Evolutionary conservation across 2,797 vertebrate species (phyloP).

Genomic region (Lateolabrax maculatus): DNA sequence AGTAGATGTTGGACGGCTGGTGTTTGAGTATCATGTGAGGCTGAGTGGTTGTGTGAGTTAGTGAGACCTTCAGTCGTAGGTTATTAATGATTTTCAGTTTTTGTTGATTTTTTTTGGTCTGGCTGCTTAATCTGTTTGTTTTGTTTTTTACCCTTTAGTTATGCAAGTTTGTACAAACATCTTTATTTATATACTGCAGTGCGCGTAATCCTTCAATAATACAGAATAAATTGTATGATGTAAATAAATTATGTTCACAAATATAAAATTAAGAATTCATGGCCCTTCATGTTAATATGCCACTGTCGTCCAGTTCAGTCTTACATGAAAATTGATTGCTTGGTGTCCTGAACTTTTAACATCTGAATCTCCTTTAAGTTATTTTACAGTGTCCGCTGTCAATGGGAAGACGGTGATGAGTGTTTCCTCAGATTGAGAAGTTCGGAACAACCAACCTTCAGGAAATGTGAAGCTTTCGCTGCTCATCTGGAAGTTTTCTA

Average conservation of each 20-base stretch:
- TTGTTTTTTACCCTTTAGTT: conserved; percentile 77
- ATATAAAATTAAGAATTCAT: conserved; percentile 42
- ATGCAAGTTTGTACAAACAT: conserved; percentile 86
- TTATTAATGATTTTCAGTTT: conserved; percentile 57
- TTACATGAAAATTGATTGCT: too few relatives aligned
- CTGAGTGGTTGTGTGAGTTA: conserved; percentile 56
- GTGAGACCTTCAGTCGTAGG: conserved; percentile 55
- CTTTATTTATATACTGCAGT: conserved; percentile 88
- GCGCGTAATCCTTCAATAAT: conserved; percentile 81
- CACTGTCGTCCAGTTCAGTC: neutral
- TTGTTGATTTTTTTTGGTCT: conserved; percentile 48
- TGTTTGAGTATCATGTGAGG: conserved; percentile 48
- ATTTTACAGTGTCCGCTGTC: neutral
- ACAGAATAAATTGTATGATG: conserved; percentile 83
- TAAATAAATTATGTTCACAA: conserved; percentile 88
- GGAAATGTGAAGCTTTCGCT: neutral
- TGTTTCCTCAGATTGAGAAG: neutral
- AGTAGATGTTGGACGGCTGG: conserved; percentile 18
- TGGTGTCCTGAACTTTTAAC: neutral
- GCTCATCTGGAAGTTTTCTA: neutral
- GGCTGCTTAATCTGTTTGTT: conserved; percentile 69
- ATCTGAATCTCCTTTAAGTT: neutral
- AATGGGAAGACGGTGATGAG: too few relatives aligned
- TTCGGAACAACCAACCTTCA: neutral
- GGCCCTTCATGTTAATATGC: neutral